Evolutionary conservation across 2,888 invertebrate species (phyloP).

Genomic region (Lithophane ornitopus): DNA sequence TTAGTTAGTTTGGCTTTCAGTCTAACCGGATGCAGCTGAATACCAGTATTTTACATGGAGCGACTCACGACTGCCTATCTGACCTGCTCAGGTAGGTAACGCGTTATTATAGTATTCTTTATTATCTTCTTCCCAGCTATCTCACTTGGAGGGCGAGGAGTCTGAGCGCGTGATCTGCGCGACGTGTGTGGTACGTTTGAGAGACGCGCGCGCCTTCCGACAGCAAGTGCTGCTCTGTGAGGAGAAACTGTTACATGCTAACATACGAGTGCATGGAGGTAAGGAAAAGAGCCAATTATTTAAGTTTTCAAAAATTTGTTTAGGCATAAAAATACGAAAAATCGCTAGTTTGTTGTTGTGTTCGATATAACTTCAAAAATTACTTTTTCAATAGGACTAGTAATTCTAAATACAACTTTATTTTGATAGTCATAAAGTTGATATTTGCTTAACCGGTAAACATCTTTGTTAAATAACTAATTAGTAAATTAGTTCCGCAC

Average conservation of each 20-base stretch:
- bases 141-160: slow-evolving; percentile 75
- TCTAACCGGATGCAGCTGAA: neutral
- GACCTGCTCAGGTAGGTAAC: neutral
- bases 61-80: neutral
- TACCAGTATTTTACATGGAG: neutral
- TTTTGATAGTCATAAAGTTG: neutral
- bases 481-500: too few species aligned
- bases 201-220: slow-evolving; percentile 77
- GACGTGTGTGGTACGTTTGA: slow-evolving; percentile 77
- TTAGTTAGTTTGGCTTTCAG: too few species aligned
- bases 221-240: slow-evolving; percentile 78
- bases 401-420: neutral
- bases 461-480: too few species aligned
- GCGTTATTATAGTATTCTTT: neutral
- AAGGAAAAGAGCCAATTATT: neutral
- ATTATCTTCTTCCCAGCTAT: slow-evolving; percentile 70
- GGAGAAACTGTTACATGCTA: slow-evolving; percentile 73
- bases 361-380: neutral
- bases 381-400: neutral
- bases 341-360: too few species aligned
- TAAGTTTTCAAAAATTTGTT: neutral
- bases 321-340: too few species aligned
- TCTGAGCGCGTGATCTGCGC: slow-evolving; percentile 78
- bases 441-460: neutral
- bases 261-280: slow-evolving; percentile 68